Evolutionary conservation across 2,888 invertebrate species (phyloP).

Genomic region (Agelastica alni): DNA sequence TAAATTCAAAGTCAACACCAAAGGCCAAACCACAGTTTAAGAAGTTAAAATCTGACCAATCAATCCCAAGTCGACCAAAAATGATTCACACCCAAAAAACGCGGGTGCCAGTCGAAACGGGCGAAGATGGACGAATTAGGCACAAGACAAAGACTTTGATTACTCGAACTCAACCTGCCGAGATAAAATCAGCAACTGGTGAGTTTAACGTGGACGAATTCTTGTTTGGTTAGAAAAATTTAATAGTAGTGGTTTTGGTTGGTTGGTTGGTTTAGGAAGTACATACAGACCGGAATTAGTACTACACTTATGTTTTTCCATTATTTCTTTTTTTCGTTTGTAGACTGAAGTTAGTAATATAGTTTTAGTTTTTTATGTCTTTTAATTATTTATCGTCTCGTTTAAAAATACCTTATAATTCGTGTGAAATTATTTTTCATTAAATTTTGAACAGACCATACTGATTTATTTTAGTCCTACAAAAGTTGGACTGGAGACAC

Average conservation of each 20-base stretch:
- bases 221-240: slow-evolving; percentile 5
- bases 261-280: not conserved
- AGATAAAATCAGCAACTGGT: slow-evolving; percentile 56
- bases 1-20: slow-evolving; percentile 53
- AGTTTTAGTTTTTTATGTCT: slow-evolving; percentile 13
- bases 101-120: slow-evolving; percentile 59
- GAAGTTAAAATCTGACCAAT: slow-evolving; percentile 52
- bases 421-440: too few relatives aligned
- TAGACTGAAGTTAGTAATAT: slow-evolving; percentile 20
- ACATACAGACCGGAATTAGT: too few relatives aligned
- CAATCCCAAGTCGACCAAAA: slow-evolving; percentile 63
- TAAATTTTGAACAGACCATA: too few relatives aligned
- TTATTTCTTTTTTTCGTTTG: slow-evolving; percentile 14
- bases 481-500: too few relatives aligned
- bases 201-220: slow-evolving; percentile 22
- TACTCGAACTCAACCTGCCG: slow-evolving; percentile 59
- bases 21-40: slow-evolving; percentile 29
- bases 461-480: too few relatives aligned
- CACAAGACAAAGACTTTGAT: slow-evolving; percentile 65
- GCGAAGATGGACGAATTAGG: slow-evolving; percentile 59
- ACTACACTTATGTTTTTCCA: too few relatives aligned
- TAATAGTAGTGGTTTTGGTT: not conserved
- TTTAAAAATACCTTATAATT: too few relatives aligned
- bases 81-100: slow-evolving; percentile 80
- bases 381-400: too few relatives aligned